Conservation (phyloP, 2,113 vertebrate species). For the Monopterus albus region DNA sequence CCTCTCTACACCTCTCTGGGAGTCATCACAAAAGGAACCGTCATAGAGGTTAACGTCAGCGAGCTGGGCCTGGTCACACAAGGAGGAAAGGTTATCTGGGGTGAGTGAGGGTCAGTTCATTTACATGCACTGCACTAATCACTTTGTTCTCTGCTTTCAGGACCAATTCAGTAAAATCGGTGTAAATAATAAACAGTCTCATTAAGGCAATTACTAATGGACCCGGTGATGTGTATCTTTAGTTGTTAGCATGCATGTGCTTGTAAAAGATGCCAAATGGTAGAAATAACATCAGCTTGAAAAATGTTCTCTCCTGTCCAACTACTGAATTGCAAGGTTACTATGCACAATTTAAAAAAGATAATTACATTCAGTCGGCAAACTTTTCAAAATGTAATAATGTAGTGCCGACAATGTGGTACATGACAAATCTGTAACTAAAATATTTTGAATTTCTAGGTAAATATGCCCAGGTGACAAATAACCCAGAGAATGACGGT, state of each 20-base stretch:
- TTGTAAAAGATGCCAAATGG: no score
- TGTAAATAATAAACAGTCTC: no score
- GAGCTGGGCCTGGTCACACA: constrained; percentile 97
- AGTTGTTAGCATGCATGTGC: no score
- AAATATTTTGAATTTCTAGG: constrained; percentile 76
- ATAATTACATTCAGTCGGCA: no score
- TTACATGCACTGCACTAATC: not conserved
- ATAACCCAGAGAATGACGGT: constrained; percentile 98
- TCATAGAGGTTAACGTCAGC: constrained; percentile 96
- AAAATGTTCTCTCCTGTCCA: no score
- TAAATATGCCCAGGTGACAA: constrained; percentile 98
- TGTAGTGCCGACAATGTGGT: not conserved
- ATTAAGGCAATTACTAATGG: no score
- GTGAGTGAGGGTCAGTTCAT: constrained; percentile 80
- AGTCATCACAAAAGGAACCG: constrained; percentile 98
- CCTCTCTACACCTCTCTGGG: constrained; percentile 93
- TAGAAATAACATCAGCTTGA: no score
- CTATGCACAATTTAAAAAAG: no score
- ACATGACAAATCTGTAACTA: not conserved
- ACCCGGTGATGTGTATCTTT: no score
- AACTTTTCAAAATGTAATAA: not conserved
- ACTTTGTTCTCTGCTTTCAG: not conserved
- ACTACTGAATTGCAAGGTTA: no score
- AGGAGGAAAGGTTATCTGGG: constrained; percentile 99
- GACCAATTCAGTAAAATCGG: not conserved